Evolutionary conservation across 2,888 invertebrate genomes (phyloP), one percentile per base, ranked within the genome.

Genomic region (Monochamus alternatus): DNA sequence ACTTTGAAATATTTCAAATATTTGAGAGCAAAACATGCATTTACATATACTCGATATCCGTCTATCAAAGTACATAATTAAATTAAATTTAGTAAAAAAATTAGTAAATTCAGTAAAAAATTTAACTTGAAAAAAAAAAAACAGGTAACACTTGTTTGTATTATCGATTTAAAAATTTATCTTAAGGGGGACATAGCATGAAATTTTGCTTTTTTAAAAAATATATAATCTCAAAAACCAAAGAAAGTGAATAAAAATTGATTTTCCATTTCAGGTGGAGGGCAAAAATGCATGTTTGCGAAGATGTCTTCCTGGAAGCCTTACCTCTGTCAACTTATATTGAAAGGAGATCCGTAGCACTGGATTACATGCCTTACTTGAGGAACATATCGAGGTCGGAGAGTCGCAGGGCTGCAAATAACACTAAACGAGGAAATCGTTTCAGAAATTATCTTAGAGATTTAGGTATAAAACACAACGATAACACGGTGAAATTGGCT

Each of bases 341-440:
- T 32, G 93, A 94, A 80, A 89, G 91, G 69, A 90, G 90, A 78
- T 89, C 92, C 0, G 87, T 93, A 5, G 89, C 92, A 0, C 81
- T 93, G 70, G 96, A 96, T 88, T 95, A 94, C 86, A 91, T 95
- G 88, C 91, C 96, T 0, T 86, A 89, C 0, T 89, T 95, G 79
- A 91, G 96, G 47, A 88, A 91, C 14, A 94, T 96, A 73, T 94
- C 94, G 80, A 91, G 95, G 79, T 89, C 92, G 59, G 96, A 96
- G 86, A 91, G 91, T 81, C 84, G 83, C 12, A 92, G 94, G 83
- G 90, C 91, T 47, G 90, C 91, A 64, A 87, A 85, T 38, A 93
- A 91, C 82, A 89, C 86, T 1, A 94, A 95, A 85, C 91, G 95
- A 76, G 92, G 93, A 77, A 95, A 94, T 84, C 91, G 96, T 73